Evolutionary conservation across 1,140 invertebrate species (phyloP).

Genomic region (Phocides pigmalion): DNA sequence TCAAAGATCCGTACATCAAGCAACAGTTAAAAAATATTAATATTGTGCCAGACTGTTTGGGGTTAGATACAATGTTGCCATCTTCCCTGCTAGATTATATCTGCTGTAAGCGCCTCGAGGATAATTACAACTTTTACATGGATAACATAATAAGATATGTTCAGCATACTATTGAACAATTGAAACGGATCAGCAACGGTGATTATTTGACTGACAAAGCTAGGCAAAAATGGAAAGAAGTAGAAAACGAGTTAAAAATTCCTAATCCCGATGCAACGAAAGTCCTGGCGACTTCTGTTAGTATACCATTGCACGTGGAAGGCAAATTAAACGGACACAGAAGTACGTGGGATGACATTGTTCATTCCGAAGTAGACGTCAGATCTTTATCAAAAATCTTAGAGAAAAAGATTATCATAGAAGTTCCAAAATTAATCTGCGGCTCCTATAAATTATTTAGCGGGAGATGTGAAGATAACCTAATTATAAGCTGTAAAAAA

Average conservation of each 20-base stretch:
- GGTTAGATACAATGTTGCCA: slow-evolving; percentile 52
- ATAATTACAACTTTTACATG: slow-evolving; percentile 73
- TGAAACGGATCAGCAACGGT: slow-evolving; percentile 76
- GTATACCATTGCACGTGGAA: slow-evolving; percentile 56
- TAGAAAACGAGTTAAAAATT: slow-evolving; percentile 31
- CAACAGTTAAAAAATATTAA: slow-evolving; percentile 58
- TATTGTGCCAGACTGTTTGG: slow-evolving; percentile 39
- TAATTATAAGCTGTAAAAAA: slow-evolving; percentile 62
- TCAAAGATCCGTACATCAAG: slow-evolving; percentile 60
- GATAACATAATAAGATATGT: slow-evolving; percentile 74
- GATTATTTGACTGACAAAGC: slow-evolving; percentile 75
- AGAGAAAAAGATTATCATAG: slow-evolving; percentile 67
- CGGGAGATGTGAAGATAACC: slow-evolving; percentile 52
- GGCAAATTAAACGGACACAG: slow-evolving; percentile 40
- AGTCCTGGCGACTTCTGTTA: slow-evolving; percentile 55
- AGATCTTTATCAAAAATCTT: slow-evolving; percentile 65
- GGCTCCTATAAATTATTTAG: slow-evolving; percentile 60
- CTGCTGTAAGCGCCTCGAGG: slow-evolving; percentile 66
- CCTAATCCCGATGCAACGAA: slow-evolving; percentile 37
- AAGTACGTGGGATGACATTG: slow-evolving; percentile 61
- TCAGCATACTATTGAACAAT: slow-evolving; percentile 69
- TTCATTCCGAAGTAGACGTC: slow-evolving; percentile 70
- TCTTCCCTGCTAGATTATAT: slow-evolving; percentile 66
- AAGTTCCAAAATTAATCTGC: slow-evolving; percentile 64
- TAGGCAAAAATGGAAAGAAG: slow-evolving; percentile 69